These are phyloP conservation scores for Oreohelix idahoensis DNA, from an alignment of 1,140 invertebrate species.

Conservation along the genomic window DNA sequence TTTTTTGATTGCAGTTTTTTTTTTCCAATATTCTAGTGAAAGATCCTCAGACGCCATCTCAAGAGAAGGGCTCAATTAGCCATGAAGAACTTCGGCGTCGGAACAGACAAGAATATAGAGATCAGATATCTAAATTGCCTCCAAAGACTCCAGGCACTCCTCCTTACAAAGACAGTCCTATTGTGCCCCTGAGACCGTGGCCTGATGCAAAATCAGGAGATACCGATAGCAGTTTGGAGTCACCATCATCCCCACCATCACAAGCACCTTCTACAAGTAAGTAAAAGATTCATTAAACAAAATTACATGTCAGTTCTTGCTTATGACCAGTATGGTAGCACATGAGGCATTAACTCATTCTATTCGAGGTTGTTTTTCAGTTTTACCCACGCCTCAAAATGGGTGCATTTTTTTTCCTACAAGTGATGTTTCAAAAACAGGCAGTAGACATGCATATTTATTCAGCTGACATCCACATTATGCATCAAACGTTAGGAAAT, in stretches of 20 bases:
- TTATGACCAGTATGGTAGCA: too few species aligned
- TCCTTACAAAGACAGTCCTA: slow-evolving; percentile 27
- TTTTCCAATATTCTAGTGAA: slow-evolving; percentile 25
- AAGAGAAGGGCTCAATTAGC: slow-evolving; percentile 28
- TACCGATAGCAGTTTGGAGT: neutral
- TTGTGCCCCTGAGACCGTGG: slow-evolving; percentile 1
- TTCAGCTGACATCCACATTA: too few species aligned
- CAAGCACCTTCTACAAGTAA: slow-evolving; percentile 36
- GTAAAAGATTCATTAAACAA: neutral
- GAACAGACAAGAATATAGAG: slow-evolving; percentile 37
- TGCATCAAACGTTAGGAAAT: too few species aligned
- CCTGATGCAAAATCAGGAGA: slow-evolving; percentile 26
- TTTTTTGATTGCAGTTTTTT: too few species aligned
- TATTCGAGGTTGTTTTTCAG: too few species aligned
- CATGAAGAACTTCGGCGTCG: slow-evolving; percentile 35
- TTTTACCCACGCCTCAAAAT: too few species aligned
- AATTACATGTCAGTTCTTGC: too few species aligned
- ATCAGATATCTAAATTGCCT: neutral
- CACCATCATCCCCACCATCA: neutral
- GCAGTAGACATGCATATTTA: too few species aligned
- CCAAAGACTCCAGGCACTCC: slow-evolving; percentile 10
- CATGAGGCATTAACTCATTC: too few species aligned
- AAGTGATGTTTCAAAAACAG: too few species aligned
- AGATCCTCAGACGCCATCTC: neutral
- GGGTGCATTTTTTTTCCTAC: too few species aligned